A percentile compares a stretch with the other conserved stretches of the same genome.
These are phyloP conservation scores for Fregetta grallaria DNA, from an alignment of 2,113 vertebrate genomes.

Conservation along the genomic window DNA sequence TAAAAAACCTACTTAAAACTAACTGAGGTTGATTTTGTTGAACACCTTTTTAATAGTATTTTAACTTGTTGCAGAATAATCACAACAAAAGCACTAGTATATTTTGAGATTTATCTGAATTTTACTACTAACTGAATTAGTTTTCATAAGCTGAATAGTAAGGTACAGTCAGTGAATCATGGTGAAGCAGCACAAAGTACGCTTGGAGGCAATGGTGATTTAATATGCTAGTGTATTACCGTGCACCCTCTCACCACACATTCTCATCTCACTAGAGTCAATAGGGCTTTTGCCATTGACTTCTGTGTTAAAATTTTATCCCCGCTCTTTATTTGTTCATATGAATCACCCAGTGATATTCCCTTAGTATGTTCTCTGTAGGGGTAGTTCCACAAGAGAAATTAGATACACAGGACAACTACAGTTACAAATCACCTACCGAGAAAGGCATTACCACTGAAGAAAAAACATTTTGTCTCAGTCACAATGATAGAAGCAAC, in stretches of 20 bases:
- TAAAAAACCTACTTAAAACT: background rate
- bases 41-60: background rate
- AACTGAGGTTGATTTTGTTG: background rate
- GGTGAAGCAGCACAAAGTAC: background rate
- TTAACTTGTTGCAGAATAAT: background rate
- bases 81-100: background rate
- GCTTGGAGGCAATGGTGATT: background rate
- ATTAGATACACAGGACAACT: background rate
- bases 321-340: background rate
- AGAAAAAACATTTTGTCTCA: background rate
- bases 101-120: background rate
- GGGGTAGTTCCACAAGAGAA: background rate
- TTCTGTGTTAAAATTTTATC: background rate
- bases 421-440: background rate
- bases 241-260: background rate
- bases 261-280: background rate
- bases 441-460: background rate
- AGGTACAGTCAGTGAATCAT: background rate
- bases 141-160: background rate
- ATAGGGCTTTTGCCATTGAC: background rate
- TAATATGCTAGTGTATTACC: background rate
- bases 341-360: background rate
- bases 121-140: background rate
- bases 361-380: background rate
- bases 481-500: background rate